Evolutionary conservation across 2,888 invertebrate species (phyloP), one percentile per base, ranked within the genome.

Genomic region (Tupiocoris notatus): DNA sequence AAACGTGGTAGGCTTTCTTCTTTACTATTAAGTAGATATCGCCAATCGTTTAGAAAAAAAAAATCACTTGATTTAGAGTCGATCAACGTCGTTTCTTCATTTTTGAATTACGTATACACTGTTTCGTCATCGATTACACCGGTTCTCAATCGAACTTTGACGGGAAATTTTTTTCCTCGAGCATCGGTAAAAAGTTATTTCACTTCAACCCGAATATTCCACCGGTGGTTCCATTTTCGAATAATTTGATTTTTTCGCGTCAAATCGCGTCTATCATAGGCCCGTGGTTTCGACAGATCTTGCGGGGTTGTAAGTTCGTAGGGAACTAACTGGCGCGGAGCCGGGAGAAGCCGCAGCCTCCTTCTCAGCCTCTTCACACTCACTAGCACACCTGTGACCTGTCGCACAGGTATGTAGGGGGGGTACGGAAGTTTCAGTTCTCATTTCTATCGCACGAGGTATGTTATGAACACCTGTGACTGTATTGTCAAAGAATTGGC

Each of bases 261-360:
- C 12, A 39, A 12, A 39, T 39, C 39, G 39, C 39, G 39, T 39
- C 6, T 39, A 7, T 39, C 6, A 3, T 39, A 7, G 12, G 12
- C 3, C 39, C 6, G 6, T 3, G 39, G 39, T 12, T 3, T 39
- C 3, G 12, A 39, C 39, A 39, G 6, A 39, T 39, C 39, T 39
- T 1, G 25, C 3, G 24, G 70, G 70, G 0, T 70, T 24, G 70
- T 18, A 59, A 70, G 70, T 70, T 70, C 70, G 70, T 59, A 16
- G 70, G 1, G 70, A 70, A 70, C 67, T 67, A 58, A 57, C 17
- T n/a, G 23, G 18, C 1, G 9, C 21, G 54, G 39, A 12, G 39
- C 39, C 3, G 39, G 39, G 39, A 3, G 39, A 12, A 39, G 39
- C 39, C 3, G 39, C n/a, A 39, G 39, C 39, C 39, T 39, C 39